These are phyloP conservation scores for Euleptes europaea DNA, from an alignment of 2,113 vertebrate genomes.

Conservation along the genomic window DNA sequence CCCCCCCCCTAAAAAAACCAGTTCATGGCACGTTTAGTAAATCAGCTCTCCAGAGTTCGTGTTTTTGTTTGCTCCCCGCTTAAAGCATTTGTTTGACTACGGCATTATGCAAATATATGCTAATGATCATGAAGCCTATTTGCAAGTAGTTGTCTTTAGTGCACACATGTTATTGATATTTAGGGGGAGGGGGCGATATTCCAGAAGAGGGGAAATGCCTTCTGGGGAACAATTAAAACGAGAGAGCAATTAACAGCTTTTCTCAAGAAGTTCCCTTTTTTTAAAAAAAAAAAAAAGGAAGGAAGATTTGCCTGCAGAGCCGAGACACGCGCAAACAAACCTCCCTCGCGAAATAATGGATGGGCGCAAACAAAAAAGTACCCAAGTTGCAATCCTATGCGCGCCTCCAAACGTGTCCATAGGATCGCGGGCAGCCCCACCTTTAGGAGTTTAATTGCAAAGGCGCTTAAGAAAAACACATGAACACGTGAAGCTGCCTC, in stretches of 20 bases:
- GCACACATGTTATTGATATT: conserved; percentile 60
- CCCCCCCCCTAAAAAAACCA: neutral
- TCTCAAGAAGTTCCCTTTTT: neutral
- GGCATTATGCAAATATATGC: conserved; percentile 68
- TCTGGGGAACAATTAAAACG: conserved; percentile 31
- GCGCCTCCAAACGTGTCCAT: no score
- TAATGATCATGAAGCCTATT: conserved; percentile 54
- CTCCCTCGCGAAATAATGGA: neutral
- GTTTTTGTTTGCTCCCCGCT: conserved; percentile 34
- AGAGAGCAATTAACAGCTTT: neutral
- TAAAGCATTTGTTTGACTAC: conserved; percentile 28
- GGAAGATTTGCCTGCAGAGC: neutral
- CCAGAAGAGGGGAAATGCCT: conserved; percentile 27
- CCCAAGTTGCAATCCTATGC: no score
- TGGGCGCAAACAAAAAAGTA: no score
- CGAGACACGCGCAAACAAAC: neutral
- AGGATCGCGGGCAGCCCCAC: neutral
- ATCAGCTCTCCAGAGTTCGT: conserved; percentile 16
- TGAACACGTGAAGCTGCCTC: no score
- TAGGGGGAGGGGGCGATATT: conserved; percentile 45
- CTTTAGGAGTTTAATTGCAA: neutral
- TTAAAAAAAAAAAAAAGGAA: no score
- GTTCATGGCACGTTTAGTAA: neutral
- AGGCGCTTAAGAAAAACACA: neutral
- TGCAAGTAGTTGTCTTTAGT: conserved; percentile 63